Evolutionary conservation across 2,113 vertebrate genomes (phyloP), one percentile per base, ranked within the genome.

Genomic region (Corythaixoides concolor): DNA sequence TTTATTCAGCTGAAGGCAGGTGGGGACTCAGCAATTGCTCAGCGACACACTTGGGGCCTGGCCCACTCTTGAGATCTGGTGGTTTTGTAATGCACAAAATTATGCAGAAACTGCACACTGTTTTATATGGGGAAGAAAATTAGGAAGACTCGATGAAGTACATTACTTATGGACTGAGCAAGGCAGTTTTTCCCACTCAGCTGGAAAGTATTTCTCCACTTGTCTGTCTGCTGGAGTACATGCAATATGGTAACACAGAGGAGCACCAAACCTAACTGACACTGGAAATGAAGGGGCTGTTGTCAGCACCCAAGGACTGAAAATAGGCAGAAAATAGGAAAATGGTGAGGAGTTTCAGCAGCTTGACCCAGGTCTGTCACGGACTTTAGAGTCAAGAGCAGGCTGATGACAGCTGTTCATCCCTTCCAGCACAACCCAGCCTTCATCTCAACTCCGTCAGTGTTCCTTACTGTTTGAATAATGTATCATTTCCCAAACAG

Each of bases 151-250:
- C 53, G 68, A 72, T 5, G 22, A 89, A 88, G 91, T 78, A 58
- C 81, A 72, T 91, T 76, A 75, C 93, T 89, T 89, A 88, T 2
- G 62, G 87, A 68, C 89, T 69, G 81, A 88, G 70, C 7, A 4
- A 95, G 87, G 87, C 81, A 72, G 79, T 85, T 91, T 91, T 91
- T 95, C 89, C 88, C 84, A 78, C 89, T 95, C 91, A 73, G 95
- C 91, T 94, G 95, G 93, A 75, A 94, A 94, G 87, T 68, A 78
- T 89, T 89, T 95, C 94, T 94, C 93, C 87, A 75, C 93, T 96
- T 62, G 89, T 82, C 90, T 93, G 74, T 39, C 81, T 84, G 90
- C 79, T 76, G 89, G 77, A 92, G 69, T 64, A 85, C 1, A 0
- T 88, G 85, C 69, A 73, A 56, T 78, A 52, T 32, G 77, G 86